These are phyloP conservation scores for Ophion obscuratus DNA, from an alignment of 2,888 invertebrate genomes.

Conservation along the genomic window DNA sequence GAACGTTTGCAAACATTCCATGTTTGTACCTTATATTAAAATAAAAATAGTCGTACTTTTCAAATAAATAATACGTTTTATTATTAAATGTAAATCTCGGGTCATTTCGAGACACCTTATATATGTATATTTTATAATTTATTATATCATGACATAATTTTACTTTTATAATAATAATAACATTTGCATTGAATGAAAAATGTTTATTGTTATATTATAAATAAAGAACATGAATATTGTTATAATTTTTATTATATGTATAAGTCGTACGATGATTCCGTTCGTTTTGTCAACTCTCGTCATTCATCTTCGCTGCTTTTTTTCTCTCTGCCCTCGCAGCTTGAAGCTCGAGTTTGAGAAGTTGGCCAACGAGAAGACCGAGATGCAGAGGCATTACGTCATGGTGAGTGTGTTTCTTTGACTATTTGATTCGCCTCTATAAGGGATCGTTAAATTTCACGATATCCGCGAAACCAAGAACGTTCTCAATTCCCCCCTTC, in stretches of 20 bases:
- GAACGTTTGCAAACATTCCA: too few species aligned
- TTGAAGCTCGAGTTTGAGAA: constrained; percentile 99
- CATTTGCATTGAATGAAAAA: too few species aligned
- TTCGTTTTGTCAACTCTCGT: constrained; percentile 20
- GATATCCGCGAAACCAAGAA: neutral
- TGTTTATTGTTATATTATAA: too few species aligned
- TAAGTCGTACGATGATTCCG: neutral
- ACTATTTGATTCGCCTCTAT: neutral
- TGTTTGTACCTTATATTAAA: too few species aligned
- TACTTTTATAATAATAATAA: too few species aligned
- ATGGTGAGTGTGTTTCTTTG: constrained; percentile 88
- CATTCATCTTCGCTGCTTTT: constrained; percentile 8
- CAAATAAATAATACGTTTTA: too few species aligned
- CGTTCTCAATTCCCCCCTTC: neutral
- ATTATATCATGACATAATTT: too few species aligned
- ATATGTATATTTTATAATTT: too few species aligned
- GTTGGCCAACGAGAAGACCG: constrained; percentile 98
- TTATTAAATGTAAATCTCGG: too few species aligned
- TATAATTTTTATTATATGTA: neutral
- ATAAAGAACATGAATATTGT: neutral
- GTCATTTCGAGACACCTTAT: too few species aligned
- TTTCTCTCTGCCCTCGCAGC: constrained; percentile 86
- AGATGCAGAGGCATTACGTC: constrained; percentile 99
- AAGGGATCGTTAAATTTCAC: neutral
- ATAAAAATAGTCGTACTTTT: too few species aligned